Base-by-base conservation (phyloP, 2,888 invertebrate species). In the Ernsta delagoae region DNA sequence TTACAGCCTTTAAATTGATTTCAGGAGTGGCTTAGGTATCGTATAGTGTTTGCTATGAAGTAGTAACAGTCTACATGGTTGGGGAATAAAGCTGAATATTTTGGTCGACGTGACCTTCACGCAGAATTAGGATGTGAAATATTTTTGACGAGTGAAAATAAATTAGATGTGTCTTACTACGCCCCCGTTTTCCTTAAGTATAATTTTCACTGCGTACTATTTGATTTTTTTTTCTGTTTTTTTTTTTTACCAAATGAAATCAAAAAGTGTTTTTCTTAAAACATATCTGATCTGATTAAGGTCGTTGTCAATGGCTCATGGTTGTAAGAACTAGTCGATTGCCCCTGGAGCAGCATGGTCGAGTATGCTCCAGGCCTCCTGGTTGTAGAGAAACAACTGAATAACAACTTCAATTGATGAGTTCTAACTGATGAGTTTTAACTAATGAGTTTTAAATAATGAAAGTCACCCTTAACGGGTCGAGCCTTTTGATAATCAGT, bases 1-100 rank as follows among this genome's bases (percentile, higher is more conserved):
- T 63, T 63, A 63, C 41, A 43, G 54, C 54, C 16, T 34, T 54
- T 63, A 63, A 54, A 63, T 63, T 41, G 63, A 53, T 62, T 62
- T 62, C 53, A 53, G 50, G 12, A 7, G 36, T 1, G 39, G n/a
- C 36, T 59, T 59, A 50, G 12, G 3, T n/a, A 12, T n/a, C 7
- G 41, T 41, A 8, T 41, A 16, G 16, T 50, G 50, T 8, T 50
- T 50, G 12, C 16, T 16, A 16, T 16, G 50, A 50, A 50, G 16
- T 16, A 2, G 50, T 7, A 7, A 16, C 12, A n/a, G 50, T 50
- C 3, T 50, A 8, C 16, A 16, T 0, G 7, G 50, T 50, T 50
- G 16, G 50, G 16, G 16, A 50, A 16, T 50, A 50, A 50, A 16
- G 6, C 16, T 16, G 16, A 16, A 50, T 8, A 2, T 50, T 50